Base-by-base conservation (phyloP, 1,140 invertebrate genomes). In the Brachionus rubens region DNA sequence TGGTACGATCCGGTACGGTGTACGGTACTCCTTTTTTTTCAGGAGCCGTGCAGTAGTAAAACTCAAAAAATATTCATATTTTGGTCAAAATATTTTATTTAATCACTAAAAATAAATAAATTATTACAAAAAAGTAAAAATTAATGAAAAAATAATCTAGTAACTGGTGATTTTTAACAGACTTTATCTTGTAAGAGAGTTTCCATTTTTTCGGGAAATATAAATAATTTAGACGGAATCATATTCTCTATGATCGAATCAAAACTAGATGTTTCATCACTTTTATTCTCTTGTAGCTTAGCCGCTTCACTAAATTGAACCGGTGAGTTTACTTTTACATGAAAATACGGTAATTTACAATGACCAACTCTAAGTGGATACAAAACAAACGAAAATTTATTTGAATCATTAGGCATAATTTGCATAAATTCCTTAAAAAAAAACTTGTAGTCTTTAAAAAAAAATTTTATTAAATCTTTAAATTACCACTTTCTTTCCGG, bases 401-500 rank as follows among this genome's bases (percentile, higher is more conserved):
- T 24, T 5, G 19, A 24, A 21, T 65, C 59, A 65, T 26, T 33
- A 0, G 68, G 68, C 68, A 72, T 50, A 10, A 72, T 72, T 72
- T 72, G 43, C 26, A 72, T 72, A 12, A 50, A 19, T 50, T 72
- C 68, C 65, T 70, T 28, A 48, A 47, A 19, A 50, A 50, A 50
- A 26, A 70, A 46, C 21, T 30, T 33, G 40, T 2, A 68, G 26
- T 40, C n/a, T 68, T 14, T 16, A 28, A 67, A 19, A 33, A 41
- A 43, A 50, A 26, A 28, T 33, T 30, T 2, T 24, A 24, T 14
- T 10, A 1, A 30, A 33, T 65, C 10, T 26, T 19, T 5, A 50
- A 50, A 19, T 47, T 47, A 46, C 65, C 46, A 72, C 9, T 72
- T 72, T 72, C 33, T 72, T 72, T 50, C 68, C 68, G 14, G 43